phyloP scores from a whole-genome alignment of 2,797 vertebrate genomes.

The Leuciscus waleckii region DNA sequence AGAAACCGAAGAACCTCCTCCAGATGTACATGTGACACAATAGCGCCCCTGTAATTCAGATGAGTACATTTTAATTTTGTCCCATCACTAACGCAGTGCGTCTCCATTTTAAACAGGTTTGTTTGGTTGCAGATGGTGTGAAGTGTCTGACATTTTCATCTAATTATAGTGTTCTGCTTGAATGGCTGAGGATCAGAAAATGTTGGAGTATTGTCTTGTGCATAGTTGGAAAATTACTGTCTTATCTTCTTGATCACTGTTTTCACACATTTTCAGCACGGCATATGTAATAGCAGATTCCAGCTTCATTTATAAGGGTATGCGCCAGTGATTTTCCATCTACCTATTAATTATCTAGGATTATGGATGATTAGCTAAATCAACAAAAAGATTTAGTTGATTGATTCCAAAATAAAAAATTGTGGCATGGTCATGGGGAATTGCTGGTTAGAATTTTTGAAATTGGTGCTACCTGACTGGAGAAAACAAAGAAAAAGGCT shows the following conservation, averaged over 20 bases:
- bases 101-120: neutral
- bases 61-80: neutral
- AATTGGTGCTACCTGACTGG: too few relatives aligned
- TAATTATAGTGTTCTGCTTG: neutral
- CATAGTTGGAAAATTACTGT: slow-evolving; percentile 26
- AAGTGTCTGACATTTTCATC: neutral
- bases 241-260: slow-evolving; percentile 25
- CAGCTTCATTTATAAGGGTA: neutral
- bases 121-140: neutral
- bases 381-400: neutral
- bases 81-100: neutral
- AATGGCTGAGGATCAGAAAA: neutral
- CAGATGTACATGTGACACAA: neutral
- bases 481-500: too few relatives aligned
- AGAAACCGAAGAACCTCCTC: neutral
- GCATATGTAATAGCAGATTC: neutral
- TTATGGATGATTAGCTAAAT: neutral
- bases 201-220: neutral
- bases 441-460: neutral
- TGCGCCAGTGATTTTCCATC: neutral
- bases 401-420: neutral
- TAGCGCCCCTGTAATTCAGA: neutral
- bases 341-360: slow-evolving; percentile 23
- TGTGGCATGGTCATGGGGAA: neutral
- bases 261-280: slow-evolving; percentile 18